A percentile compares a stretch with the other conserved stretches of the same genome.
phyloP scores from a whole-genome alignment of 2,888 invertebrate genomes.

The Bellardia pandia region DNA sequence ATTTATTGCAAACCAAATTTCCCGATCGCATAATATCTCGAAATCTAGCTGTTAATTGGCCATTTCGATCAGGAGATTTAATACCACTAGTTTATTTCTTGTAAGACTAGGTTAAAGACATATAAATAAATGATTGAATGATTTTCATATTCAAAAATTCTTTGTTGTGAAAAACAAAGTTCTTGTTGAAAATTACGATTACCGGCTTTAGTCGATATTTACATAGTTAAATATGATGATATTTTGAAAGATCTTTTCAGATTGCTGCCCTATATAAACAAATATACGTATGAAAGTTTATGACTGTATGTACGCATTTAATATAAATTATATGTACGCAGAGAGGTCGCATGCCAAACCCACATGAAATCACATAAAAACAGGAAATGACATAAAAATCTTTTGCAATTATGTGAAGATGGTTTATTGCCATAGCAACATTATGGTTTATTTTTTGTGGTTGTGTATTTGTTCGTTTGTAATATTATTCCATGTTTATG shows the following conservation, averaged over 20 bases:
- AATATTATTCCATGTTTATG: not conserved
- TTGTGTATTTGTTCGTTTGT: conserved; percentile 43
- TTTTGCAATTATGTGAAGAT: conserved; percentile 72
- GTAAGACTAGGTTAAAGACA: too few relatives aligned
- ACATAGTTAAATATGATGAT: not conserved
- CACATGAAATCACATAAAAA: conserved; percentile 76
- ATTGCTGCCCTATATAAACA: not conserved
- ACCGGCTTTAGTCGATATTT: too few relatives aligned
- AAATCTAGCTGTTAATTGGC: too few relatives aligned
- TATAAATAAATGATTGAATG: too few relatives aligned
- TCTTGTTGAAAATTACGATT: too few relatives aligned
- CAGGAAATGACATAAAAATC: conserved; percentile 78
- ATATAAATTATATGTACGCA: conserved; percentile 30
- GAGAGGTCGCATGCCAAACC: conserved; percentile 71
- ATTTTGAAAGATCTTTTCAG: conserved; percentile 8
- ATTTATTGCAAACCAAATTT: too few relatives aligned
- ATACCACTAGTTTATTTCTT: too few relatives aligned
- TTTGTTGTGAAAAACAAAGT: too few relatives aligned
- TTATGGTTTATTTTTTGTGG: conserved; percentile 49
- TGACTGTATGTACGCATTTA: not conserved
- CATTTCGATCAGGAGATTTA: too few relatives aligned
- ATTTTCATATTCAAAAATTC: too few relatives aligned
- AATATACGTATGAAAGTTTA: not conserved
- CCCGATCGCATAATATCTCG: too few relatives aligned
- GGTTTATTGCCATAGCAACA: conserved; percentile 64